Base-by-base conservation (phyloP, 2,888 invertebrate genomes). In the Tetranychus truncatus region DNA sequence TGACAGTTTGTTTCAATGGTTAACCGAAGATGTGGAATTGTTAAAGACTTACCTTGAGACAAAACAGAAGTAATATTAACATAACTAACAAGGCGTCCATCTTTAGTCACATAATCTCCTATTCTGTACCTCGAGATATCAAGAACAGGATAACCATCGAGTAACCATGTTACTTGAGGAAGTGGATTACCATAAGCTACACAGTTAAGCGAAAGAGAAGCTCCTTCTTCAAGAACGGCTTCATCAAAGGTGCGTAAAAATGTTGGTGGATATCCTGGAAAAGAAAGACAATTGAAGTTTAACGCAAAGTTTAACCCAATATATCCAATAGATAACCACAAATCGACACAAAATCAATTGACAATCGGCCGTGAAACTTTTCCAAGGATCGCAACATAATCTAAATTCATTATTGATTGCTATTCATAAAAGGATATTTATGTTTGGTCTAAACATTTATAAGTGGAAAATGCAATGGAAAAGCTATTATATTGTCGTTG, bases 221-320 rank as follows among this genome's bases (percentile, higher is more conserved):
- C n/a, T n/a, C 65, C 73, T 65, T 55, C n/a, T n/a, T 73, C 73
- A 34, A 72, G 20, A 20, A 45, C 45, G n/a, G 94, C 93, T 84
- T 92, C 92, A 83, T 93, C 92, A 84, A 94, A 94, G 88, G 91
- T 91, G 85, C 92, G 91, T 21, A 81, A 76, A 18, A 83, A 79
- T 44, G 80, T 78, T 4, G 84, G 84, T 66, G 81, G 81, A 24
- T 83, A 82, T 76, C 81, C 83, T 84, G 5, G 34, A 5, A 5
- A 34, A 34, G 34, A 34, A 34, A 34, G 34, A 34, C 3, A 34
- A 34, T 34, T 5, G 34, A 3, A 34, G 5, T 34, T 34, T 34
- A 34, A 34, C 4, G 34, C 34, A 34, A 34, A 34, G 34, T 34
- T 3, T 0, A 5, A 34, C 34, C 34, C 24, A 24, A 34, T 34